Base-by-base conservation (phyloP, 2,113 vertebrate species). In the Kryptolebias marmoratus region DNA sequence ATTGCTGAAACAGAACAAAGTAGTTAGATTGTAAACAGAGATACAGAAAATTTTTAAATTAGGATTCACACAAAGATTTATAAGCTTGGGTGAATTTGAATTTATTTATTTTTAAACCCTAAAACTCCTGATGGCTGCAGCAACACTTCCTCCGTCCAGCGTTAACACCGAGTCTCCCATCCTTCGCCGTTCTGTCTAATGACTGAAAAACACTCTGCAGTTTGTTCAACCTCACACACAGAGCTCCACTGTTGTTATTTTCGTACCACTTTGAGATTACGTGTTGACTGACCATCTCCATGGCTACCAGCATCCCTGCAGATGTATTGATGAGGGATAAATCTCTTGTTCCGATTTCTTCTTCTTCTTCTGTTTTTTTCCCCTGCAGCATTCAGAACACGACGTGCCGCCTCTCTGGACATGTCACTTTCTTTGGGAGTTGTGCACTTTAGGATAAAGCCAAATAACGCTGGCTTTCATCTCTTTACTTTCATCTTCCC, bases 271-370 rank as follows among this genome's bases (percentile, higher is more conserved):
- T 81, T 81, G 80, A 87, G 67, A 84, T 83, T 82, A 77, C 73
- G 80, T 83, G 82, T 87, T 83, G 73, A 71, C 80, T 50, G 50
- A 71, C 79, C 59, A 62, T 86, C 77, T 75, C 82, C 76, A 87
- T 87, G 84, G 48, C 79, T 28, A 88, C 84, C 58, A 76, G 65
- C 36, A 80, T 84, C 87, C 75, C 71, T 80, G 77, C 81, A 85
- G 68, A 79, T 76, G 53, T 66, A 69, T 63, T 71, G 71, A 77
- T 63, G 63, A 69, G 78, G 69, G 45, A 27, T 70, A 54, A 68
- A 65, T 62, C 58, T 79, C 57, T 28, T 45, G 13, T 36, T 61
- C 47, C 47, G 32, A 7, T 36, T 36, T 36, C 3, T 36, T 36
- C 7, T 4, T 36, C 7, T 36, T 4, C 7, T 39, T 71, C 70